Percentiles rank a stretch among this genome's conserved stretches.
phyloP scores from a whole-genome alignment of 2,113 vertebrate species.

The Lepidothrix coronata region DNA sequence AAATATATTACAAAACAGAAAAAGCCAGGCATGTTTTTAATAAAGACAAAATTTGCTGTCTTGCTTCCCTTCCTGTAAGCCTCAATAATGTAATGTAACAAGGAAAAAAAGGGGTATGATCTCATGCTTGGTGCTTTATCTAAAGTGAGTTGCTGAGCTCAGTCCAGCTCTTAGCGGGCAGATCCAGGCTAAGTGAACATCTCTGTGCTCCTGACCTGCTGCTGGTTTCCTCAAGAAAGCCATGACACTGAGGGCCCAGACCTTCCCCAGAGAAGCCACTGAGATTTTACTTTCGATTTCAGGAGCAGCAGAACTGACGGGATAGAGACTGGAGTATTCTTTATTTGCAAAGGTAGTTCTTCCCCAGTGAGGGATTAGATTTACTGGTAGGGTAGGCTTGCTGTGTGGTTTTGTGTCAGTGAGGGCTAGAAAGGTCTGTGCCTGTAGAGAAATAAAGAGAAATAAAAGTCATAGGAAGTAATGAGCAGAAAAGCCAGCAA shows the following conservation, averaged over 20 bases:
- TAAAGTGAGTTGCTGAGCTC: conserved; percentile 18
- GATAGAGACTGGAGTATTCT: background rate
- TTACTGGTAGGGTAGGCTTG: background rate
- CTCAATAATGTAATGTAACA: background rate
- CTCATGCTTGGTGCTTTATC: background rate
- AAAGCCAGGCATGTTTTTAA: background rate
- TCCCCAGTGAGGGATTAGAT: background rate
- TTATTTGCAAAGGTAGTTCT: background rate
- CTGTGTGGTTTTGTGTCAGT: background rate
- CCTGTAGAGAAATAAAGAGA: background rate
- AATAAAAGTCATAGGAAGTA: background rate
- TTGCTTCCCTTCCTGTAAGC: background rate
- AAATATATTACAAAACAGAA: conserved; percentile 2
- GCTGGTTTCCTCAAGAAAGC: background rate
- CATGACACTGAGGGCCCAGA: background rate
- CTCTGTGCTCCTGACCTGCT: background rate
- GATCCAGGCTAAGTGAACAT: background rate
- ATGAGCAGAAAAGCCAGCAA: background rate
- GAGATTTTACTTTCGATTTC: background rate
- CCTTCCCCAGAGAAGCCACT: background rate
- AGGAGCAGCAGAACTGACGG: background rate
- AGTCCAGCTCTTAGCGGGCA: background rate
- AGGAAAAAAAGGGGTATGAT: background rate
- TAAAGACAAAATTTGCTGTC: conserved; percentile 7
- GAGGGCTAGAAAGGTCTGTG: background rate